Evolutionary conservation across 2,888 invertebrate genomes (phyloP), one percentile per base, ranked within the genome.

Genomic region (Iphiclides podalirius): DNA sequence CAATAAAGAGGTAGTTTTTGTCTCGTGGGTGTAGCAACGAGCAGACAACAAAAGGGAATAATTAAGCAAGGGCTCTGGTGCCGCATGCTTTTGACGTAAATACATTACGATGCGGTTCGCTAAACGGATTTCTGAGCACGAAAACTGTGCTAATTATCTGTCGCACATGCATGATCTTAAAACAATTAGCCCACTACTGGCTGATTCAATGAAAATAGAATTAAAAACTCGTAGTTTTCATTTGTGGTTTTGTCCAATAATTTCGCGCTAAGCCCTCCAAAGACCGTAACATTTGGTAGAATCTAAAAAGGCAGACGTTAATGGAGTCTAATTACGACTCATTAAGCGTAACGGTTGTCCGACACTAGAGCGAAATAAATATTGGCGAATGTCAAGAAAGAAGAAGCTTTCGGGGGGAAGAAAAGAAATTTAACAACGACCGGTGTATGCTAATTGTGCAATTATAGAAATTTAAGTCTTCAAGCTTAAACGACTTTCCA

Each of bases 371-470:
- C 16, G 49, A 34, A 44, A 49, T 40, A 47, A 47, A 47, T 38
- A 49, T 35, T 28, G 26, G n/a, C n/a, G n/a, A 15, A 15, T 35
- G 43, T 49, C 43, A 49, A 37, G 43, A 37, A 44, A 49, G 44
- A 44, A 39, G 39, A 39, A 16, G 38, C 28, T 15, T 37, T 35
- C 8, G 20, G 34, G 34, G 34, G 41, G 26, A 23, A 34, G 26
- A 26, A 34, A 33, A 39, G 42, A 43, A 34, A 42, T 31, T 47
- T 37, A 48, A 23, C 23, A 20, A n/a, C 38, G 33, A 49, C 42
- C 33, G 38, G 48, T 49, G 48, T 49, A 49, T 49, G 43, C 43
- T 49, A 49, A 49, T 49, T 49, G 48, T 37, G 15, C 38, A 43
- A 49, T 49, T 43, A 49, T 38, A 49, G 20, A 49, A 43, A 48